Conservation (phyloP, 2,888 invertebrate genomes). For the Argynnis bischoffii region DNA sequence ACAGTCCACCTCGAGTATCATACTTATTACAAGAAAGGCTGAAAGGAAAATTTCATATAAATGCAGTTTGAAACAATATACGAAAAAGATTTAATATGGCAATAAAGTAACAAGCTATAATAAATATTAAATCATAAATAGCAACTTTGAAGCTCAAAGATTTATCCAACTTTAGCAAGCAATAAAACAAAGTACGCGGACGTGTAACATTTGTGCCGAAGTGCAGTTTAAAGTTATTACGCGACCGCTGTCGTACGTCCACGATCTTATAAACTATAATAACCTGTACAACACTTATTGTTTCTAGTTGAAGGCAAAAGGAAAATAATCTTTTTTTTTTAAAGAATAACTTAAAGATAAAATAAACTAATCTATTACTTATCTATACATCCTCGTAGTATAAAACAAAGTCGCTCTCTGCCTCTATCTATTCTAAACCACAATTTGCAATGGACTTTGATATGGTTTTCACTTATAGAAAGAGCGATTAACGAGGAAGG, state of each 20-base stretch:
- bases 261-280: constrained; percentile 20
- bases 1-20: no score
- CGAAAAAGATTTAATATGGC: not conserved
- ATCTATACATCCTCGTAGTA: no score
- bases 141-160: constrained; percentile 3
- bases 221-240: constrained; percentile 34
- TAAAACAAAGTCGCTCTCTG: no score
- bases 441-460: no score
- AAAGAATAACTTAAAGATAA: no score
- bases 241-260: constrained; percentile 13
- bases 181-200: constrained; percentile 17
- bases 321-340: not conserved
- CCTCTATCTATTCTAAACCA: no score
- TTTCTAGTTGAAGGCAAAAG: not conserved
- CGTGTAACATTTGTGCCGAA: constrained; percentile 22
- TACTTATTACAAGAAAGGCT: no score
- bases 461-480: no score
- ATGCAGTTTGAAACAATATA: not conserved
- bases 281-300: not conserved
- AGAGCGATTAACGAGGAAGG: no score
- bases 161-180: constrained; percentile 11
- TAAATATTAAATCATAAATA: constrained; percentile 11
- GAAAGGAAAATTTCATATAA: no score
- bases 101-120: not conserved
- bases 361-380: no score